Base-by-base conservation (phyloP, 2,797 vertebrate species). In the Periophthalmus magnuspinnatus region DNA sequence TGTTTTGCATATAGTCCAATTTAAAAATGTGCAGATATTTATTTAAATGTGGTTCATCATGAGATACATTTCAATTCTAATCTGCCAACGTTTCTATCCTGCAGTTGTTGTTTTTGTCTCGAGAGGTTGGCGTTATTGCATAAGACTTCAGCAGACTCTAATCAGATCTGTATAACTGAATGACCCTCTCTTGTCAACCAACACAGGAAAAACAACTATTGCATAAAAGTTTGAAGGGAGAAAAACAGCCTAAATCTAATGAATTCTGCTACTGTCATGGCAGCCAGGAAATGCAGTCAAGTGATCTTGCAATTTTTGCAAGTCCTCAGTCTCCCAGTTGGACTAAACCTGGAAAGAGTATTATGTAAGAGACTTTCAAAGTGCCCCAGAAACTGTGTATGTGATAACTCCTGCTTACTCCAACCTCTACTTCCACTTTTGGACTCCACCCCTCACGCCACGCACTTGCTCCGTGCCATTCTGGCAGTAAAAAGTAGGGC, bases 321-420 rank as follows among this genome's bases (percentile, higher is more conserved):
- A 38, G 66, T 70, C 69, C 70, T 56, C 45, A 64, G 32, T 70
- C 75, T 75, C 50, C 78, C 71, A 87, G 84, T 80, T 82, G 38
- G 76, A 72, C 80, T 82, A 81, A 90, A 91, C 89, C 86, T 91
- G 79, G 75, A 90, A 76, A 83, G 83, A 86, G 68, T 81, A 70
- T 93, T 93, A 88, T 82, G 81, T 88, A 93, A 93, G 81, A 56
- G 62, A 73, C 83, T 93, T 90, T 89, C 73, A 86, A 79, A 84
- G 81, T 77, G 79, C 62, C 76, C 74, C 77, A 84, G 81, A 90
- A 89, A 88, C 76, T 59, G 63, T 67, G 80, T 66, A 57, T 67
- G 62, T 66, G 84, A 85, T 87, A 89, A 79, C 74, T 84, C 68
- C 78, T 69, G 69, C 72, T 80, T 24, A 68, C 63, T 9, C 65